phyloP scores from a whole-genome alignment of 2,113 vertebrate genomes.

The Oceanites oceanicus region DNA sequence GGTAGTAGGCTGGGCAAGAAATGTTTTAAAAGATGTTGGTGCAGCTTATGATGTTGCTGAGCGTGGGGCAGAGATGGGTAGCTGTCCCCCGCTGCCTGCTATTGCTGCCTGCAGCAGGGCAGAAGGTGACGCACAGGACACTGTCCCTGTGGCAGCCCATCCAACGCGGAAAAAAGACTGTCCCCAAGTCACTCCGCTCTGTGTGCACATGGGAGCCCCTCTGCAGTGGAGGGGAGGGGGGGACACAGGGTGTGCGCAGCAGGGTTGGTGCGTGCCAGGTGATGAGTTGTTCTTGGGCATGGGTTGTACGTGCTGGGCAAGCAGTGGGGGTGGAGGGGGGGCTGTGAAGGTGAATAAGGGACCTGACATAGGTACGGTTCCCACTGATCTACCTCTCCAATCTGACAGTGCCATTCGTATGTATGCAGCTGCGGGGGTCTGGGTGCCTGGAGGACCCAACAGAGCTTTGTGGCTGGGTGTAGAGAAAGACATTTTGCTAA shows the following conservation, averaged over 20 bases:
- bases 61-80: background rate
- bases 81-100: background rate
- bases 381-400: background rate
- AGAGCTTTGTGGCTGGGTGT: background rate
- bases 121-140: background rate
- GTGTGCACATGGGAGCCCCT: background rate
- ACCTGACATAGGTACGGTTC: background rate
- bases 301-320: background rate
- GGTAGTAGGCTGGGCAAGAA: background rate
- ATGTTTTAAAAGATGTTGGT: background rate
- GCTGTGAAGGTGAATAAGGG: background rate
- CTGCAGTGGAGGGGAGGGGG: background rate
- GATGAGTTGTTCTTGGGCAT: background rate
- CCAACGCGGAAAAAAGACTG: background rate
- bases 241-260: background rate
- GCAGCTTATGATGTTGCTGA: background rate
- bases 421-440: accelerated
- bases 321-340: background rate
- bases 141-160: background rate
- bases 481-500: background rate
- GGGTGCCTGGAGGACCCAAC: background rate
- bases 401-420: accelerated
- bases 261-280: background rate
- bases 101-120: background rate
- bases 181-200: background rate